Evolutionary conservation across 1,140 invertebrate species (phyloP).

Genomic region (Choristoneura fumiferana): DNA sequence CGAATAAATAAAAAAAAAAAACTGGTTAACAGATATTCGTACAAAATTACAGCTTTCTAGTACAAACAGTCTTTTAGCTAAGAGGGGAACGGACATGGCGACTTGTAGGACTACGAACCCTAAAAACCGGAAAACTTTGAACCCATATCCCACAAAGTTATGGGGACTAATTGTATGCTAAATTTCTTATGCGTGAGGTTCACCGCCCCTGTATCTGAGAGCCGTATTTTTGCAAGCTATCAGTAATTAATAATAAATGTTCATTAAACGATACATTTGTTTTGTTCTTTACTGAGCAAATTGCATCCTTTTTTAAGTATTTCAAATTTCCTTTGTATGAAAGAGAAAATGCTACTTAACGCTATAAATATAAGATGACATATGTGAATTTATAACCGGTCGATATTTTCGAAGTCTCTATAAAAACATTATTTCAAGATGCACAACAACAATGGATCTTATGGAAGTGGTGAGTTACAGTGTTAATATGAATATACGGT

Average conservation of each 20-base stretch:
- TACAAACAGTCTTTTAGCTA: too few species aligned
- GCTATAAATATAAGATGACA: background rate
- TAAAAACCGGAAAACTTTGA: too few species aligned
- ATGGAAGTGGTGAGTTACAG: slow-evolving; percentile 59
- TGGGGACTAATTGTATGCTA: too few species aligned
- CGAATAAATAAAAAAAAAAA: too few species aligned
- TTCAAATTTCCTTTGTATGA: background rate
- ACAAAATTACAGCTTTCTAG: too few species aligned
- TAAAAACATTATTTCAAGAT: slow-evolving; percentile 26
- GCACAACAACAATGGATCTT: slow-evolving; percentile 64
- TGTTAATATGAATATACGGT: slow-evolving; percentile 24
- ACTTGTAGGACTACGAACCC: too few species aligned
- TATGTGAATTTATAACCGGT: background rate
- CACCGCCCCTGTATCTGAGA: background rate
- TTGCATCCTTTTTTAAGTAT: slow-evolving; percentile 14
- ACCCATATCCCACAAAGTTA: too few species aligned
- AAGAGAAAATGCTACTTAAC: slow-evolving; percentile 11
- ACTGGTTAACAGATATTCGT: too few species aligned
- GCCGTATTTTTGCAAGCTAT: background rate
- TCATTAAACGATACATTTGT: background rate
- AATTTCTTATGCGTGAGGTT: background rate
- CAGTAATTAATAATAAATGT: background rate
- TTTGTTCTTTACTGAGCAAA: background rate
- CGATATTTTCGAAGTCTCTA: background rate
- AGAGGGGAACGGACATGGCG: too few species aligned